Conservation (phyloP, 2,888 invertebrate species). For the Aspidapion aeneum region DNA sequence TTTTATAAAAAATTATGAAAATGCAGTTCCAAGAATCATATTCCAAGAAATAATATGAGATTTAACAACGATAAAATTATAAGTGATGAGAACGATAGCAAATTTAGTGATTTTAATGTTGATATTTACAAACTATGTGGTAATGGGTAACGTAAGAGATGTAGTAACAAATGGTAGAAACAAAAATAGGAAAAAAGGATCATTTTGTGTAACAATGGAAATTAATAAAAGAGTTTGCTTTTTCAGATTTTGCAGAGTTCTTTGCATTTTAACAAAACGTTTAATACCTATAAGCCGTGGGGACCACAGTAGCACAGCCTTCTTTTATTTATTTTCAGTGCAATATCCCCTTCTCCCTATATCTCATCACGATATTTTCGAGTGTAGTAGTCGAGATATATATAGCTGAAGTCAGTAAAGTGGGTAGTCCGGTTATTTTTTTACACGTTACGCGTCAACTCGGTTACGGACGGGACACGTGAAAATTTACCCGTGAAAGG, state of each 20-base stretch:
- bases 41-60: too few species aligned
- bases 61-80: too few species aligned
- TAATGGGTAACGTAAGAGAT: slow-evolving; percentile 26
- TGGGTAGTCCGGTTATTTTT: neutral
- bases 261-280: too few species aligned
- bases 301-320: too few species aligned
- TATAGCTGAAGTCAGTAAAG: neutral
- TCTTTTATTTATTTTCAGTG: neutral
- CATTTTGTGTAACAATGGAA: too few species aligned
- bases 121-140: slow-evolving; percentile 19
- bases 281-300: too few species aligned
- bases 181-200: slow-evolving; percentile 76
- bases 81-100: slow-evolving; percentile 3
- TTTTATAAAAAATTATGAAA: too few species aligned
- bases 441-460: neutral
- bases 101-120: slow-evolving; percentile 16
- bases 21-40: too few species aligned
- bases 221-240: too few species aligned
- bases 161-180: slow-evolving; percentile 40
- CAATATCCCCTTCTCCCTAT: neutral
- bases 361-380: neutral
- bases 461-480: neutral
- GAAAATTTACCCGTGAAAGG: neutral
- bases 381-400: neutral
- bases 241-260: too few species aligned